A percentile compares a stretch with the other conserved stretches of the same genome.
Conservation (phyloP, 1,140 invertebrate species). For the Sycobia sp. region DNA sequence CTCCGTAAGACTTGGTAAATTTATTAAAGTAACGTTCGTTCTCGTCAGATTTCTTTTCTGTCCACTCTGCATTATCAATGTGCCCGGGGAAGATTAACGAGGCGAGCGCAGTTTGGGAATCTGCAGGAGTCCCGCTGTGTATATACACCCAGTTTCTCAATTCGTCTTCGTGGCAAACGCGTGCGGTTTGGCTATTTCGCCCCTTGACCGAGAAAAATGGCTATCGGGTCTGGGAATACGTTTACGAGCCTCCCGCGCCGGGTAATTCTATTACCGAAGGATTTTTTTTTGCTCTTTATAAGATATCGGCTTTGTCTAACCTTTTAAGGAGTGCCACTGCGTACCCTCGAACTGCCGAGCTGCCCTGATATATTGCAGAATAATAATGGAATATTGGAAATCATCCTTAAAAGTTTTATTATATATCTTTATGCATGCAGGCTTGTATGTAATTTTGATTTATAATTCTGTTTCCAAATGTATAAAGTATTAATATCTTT, state of each 20-base stretch:
- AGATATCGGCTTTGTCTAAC: slow-evolving; percentile 48
- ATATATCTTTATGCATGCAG: too few species aligned
- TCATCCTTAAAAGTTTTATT: too few species aligned
- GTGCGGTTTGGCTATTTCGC: slow-evolving; percentile 56
- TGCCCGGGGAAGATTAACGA: background rate
- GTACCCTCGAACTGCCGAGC: background rate
- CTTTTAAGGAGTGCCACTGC: slow-evolving; percentile 20
- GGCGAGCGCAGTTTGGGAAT: background rate
- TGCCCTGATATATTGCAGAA: too few species aligned
- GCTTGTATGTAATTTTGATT: too few species aligned
- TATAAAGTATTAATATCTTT: too few species aligned
- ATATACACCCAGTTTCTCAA: too few species aligned
- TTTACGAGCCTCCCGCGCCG: slow-evolving; percentile 59
- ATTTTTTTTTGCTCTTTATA: slow-evolving; percentile 60
- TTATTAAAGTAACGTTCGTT: too few species aligned
- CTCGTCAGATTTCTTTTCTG: too few species aligned
- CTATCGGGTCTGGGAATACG: slow-evolving; percentile 61
- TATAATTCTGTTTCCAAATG: too few species aligned
- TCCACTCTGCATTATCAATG: background rate
- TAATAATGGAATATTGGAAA: too few species aligned
- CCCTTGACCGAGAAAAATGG: slow-evolving; percentile 62
- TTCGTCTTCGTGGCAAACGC: slow-evolving; percentile 58
- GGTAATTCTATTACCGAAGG: slow-evolving; percentile 61
- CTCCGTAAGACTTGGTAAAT: too few species aligned
- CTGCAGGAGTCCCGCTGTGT: too few species aligned